Percentiles rank a stretch among this genome's conserved stretches.
These are phyloP conservation scores for Oplegnathus fasciatus DNA, from an alignment of 2,113 vertebrate species.

Conservation along the genomic window DNA sequence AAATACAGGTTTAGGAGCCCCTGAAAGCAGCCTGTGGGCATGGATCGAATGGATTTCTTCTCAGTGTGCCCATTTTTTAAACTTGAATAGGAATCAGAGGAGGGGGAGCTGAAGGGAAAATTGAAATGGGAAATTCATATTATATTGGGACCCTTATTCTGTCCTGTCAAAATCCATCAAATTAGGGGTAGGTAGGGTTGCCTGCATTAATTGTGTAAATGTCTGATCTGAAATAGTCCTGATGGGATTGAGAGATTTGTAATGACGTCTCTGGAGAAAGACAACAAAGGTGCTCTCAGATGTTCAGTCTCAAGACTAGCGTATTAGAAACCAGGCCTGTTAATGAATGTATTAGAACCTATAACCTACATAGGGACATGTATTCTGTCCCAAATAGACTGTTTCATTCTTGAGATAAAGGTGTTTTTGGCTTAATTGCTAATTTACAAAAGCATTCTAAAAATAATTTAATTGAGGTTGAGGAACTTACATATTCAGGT, in stretches of 20 bases:
- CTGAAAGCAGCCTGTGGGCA: constrained; percentile 75
- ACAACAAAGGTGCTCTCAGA: background rate
- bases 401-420: background rate
- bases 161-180: constrained; percentile 54
- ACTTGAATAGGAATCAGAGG: constrained; percentile 75
- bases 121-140: constrained; percentile 69
- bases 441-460: constrained; percentile 30
- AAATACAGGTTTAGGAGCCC: constrained; percentile 76
- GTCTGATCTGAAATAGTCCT: constrained; percentile 17
- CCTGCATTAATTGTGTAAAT: constrained; percentile 65
- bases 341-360: background rate
- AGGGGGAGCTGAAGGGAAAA: constrained; percentile 42
- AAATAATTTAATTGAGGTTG: constrained; percentile 25
- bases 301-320: background rate
- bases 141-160: constrained; percentile 51
- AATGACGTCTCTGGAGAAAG: constrained; percentile 21
- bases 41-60: constrained; percentile 79
- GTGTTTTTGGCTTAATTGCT: constrained; percentile 13
- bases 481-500: background rate
- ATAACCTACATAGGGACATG: background rate
- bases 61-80: constrained; percentile 71
- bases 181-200: constrained; percentile 32
- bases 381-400: background rate
- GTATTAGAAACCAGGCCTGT: background rate
- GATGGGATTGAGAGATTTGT: constrained; percentile 31